Percentiles rank a stretch among this genome's conserved stretches.
These are phyloP conservation scores for Drosophila tani DNA, from an alignment of 1,140 invertebrate genomes.

Conservation along the genomic window DNA sequence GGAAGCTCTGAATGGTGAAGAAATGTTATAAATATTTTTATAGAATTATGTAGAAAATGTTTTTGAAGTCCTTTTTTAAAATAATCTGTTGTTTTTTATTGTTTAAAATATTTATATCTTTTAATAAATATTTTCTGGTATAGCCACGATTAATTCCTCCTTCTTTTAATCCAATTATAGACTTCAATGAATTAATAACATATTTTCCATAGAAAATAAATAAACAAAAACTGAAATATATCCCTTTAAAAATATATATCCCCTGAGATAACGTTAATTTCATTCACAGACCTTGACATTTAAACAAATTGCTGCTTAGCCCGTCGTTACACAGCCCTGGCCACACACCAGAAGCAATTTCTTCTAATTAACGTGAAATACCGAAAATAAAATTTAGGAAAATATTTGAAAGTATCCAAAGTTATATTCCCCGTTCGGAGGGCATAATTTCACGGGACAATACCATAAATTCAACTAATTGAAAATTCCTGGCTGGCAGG, in stretches of 20 bases:
- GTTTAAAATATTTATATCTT: too few species aligned
- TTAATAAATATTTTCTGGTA: background rate
- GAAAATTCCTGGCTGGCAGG: constrained; percentile 64
- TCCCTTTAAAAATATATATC: background rate
- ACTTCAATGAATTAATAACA: background rate
- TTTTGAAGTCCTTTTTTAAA: background rate
- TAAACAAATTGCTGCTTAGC: constrained; percentile 51
- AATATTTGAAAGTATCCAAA: constrained; percentile 40
- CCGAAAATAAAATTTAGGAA: constrained; percentile 5
- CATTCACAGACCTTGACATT: constrained; percentile 29
- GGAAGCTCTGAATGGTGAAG: background rate
- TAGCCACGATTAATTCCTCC: too few species aligned
- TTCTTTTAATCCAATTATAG: background rate
- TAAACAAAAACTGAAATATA: background rate
- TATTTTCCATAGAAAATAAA: background rate
- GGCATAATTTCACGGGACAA: constrained; percentile 39
- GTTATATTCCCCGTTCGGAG: constrained; percentile 7
- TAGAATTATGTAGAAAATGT: background rate
- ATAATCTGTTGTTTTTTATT: background rate
- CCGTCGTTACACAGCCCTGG: constrained; percentile 3
- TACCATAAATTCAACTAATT: constrained; percentile 75
- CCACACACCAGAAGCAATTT: constrained; percentile 45
- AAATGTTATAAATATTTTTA: background rate
- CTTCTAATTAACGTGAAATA: constrained; percentile 60
- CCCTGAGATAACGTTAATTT: constrained; percentile 20